phyloP scores from a whole-genome alignment of 2,113 vertebrate genomes.

The Taurulus bubalis region DNA sequence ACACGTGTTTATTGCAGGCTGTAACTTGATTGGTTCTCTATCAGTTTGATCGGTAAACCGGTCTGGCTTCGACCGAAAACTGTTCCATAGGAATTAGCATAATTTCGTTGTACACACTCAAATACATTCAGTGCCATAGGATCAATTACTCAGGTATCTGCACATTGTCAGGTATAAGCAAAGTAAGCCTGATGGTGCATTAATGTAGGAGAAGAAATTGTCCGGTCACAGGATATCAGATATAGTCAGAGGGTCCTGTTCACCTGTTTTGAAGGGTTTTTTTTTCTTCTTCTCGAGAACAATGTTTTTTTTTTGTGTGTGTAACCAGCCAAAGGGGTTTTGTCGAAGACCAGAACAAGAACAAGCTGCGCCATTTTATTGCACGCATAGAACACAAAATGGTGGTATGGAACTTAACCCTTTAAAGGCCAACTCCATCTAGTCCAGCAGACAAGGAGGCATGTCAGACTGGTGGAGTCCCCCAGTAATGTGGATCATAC shows the following conservation, averaged over 20 bases:
- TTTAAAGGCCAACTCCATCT: constrained; percentile 25
- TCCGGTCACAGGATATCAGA: constrained; percentile 10
- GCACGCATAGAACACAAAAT: constrained; percentile 66
- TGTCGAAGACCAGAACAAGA: neutral
- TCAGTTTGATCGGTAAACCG: neutral
- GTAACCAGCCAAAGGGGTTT: constrained; percentile 2
- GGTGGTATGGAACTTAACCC: constrained; percentile 72
- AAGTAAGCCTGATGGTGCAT: neutral
- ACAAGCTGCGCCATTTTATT: constrained; percentile 71
- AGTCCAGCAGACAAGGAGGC: constrained; percentile 31
- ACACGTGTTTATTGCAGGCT: neutral
- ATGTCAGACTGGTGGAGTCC: neutral
- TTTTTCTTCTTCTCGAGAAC: neutral
- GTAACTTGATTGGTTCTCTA: neutral
- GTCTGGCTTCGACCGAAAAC: neutral
- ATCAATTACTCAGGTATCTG: neutral
- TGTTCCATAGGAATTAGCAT: neutral
- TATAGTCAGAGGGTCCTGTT: neutral
- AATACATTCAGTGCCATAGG: neutral
- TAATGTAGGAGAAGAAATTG: neutral
- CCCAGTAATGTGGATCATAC: neutral
- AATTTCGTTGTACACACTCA: neutral
- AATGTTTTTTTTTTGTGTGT: neutral
- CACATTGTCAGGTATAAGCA: neutral
- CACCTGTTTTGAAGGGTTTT: neutral